Conservation (phyloP, 2,113 vertebrate species). For the Seriola aureovittata region DNA sequence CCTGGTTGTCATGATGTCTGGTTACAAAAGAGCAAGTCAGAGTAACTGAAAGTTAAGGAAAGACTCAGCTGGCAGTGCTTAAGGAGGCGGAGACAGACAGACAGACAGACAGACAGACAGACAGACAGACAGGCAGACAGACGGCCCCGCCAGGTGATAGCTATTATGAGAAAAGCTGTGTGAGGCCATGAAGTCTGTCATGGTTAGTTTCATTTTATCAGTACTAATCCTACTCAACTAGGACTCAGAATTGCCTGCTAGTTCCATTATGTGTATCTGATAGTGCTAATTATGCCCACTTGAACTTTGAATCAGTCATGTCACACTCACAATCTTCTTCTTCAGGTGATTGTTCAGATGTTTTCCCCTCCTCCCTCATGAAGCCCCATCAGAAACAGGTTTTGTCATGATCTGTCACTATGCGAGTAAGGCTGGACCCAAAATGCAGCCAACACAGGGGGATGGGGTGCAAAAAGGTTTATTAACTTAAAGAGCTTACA, state of each 20-base stretch:
- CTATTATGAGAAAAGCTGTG: neutral
- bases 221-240: neutral
- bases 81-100: neutral
- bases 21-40: neutral
- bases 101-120: too few relatives aligned
- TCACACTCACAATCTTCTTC: neutral
- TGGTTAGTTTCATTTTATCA: conserved; percentile 36
- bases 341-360: neutral
- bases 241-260: neutral
- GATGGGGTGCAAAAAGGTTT: too few relatives aligned
- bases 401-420: too few relatives aligned
- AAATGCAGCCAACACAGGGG: too few relatives aligned
- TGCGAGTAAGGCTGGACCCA: too few relatives aligned
- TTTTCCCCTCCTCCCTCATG: neutral
- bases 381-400: neutral
- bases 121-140: neutral
- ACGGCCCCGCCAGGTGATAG: neutral
- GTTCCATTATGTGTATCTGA: neutral
- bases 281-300: neutral
- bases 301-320: neutral
- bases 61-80: neutral
- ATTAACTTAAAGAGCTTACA: too few relatives aligned
- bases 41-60: conserved; percentile 67
- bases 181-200: neutral
- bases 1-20: neutral